Conservation (phyloP, 2,113 vertebrate species). For the Capreolus pygargus region DNA sequence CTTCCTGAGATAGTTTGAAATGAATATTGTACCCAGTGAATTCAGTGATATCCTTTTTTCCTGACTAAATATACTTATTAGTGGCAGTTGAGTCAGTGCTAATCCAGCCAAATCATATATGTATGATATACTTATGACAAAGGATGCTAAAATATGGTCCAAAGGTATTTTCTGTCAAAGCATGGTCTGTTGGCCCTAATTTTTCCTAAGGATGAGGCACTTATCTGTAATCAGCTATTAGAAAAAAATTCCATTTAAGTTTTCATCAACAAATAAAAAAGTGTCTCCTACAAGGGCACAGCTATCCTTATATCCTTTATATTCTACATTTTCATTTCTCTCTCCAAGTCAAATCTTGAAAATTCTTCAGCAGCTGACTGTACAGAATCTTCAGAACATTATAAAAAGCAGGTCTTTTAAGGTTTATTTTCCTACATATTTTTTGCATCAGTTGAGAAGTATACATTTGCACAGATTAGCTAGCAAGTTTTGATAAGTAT, state of each 20-base stretch:
- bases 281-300: background rate
- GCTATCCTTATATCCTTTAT: background rate
- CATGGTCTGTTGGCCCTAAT: background rate
- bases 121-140: constrained; percentile 22
- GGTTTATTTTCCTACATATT: constrained; percentile 63
- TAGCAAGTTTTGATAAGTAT: constrained; percentile 48
- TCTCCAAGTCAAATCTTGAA: constrained; percentile 9
- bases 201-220: background rate
- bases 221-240: background rate
- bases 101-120: constrained; percentile 53
- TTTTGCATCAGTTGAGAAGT: constrained; percentile 52
- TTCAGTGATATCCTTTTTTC: constrained; percentile 45
- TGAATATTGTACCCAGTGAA: constrained; percentile 51
- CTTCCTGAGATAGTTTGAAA: constrained; percentile 35
- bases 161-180: constrained; percentile 38
- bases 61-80: constrained; percentile 46
- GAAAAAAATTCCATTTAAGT: constrained; percentile 20
- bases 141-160: background rate
- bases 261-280: constrained; percentile 10
- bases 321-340: constrained; percentile 9
- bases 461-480: constrained; percentile 27
- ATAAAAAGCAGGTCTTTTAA: constrained; percentile 47
- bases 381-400: constrained; percentile 12
- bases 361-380: constrained; percentile 40
- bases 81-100: constrained; percentile 45